Evolutionary conservation across 2,888 invertebrate species (phyloP).

Genomic region (Cephonodes hylas): DNA sequence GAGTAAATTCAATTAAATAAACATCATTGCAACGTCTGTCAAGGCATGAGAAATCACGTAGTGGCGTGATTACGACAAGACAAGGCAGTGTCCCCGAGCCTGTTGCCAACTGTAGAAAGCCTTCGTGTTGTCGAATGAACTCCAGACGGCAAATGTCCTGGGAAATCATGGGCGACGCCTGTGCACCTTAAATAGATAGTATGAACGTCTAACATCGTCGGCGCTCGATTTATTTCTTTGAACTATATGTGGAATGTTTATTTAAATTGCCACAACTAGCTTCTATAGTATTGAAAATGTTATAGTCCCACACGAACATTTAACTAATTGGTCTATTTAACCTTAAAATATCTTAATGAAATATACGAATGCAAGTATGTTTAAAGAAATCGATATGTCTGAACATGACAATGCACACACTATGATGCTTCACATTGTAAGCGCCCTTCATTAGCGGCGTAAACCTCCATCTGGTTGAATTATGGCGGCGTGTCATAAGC

Average conservation of each 20-base stretch:
- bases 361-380: neutral
- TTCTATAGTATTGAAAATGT: too few species aligned
- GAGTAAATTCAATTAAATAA: neutral
- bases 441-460: constrained; percentile 73
- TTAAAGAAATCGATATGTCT: neutral
- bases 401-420: neutral
- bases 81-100: constrained; percentile 28
- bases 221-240: constrained; percentile 24
- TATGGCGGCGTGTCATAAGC: constrained; percentile 77
- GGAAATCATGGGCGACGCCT: constrained; percentile 68
- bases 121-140: constrained; percentile 40
- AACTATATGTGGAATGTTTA: constrained; percentile 9
- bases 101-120: constrained; percentile 27
- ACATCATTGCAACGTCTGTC: constrained; percentile 14
- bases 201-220: constrained; percentile 23
- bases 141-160: constrained; percentile 59
- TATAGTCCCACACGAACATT: too few species aligned
- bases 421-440: neutral
- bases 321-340: too few species aligned
- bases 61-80: constrained; percentile 52
- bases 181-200: constrained; percentile 20
- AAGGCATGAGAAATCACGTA: constrained; percentile 19
- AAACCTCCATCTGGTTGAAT: constrained; percentile 72
- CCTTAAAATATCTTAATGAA: neutral
- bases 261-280: too few species aligned